These are phyloP conservation scores for Echiichthys vipera DNA, from an alignment of 2,797 vertebrate genomes.

Conservation along the genomic window DNA sequence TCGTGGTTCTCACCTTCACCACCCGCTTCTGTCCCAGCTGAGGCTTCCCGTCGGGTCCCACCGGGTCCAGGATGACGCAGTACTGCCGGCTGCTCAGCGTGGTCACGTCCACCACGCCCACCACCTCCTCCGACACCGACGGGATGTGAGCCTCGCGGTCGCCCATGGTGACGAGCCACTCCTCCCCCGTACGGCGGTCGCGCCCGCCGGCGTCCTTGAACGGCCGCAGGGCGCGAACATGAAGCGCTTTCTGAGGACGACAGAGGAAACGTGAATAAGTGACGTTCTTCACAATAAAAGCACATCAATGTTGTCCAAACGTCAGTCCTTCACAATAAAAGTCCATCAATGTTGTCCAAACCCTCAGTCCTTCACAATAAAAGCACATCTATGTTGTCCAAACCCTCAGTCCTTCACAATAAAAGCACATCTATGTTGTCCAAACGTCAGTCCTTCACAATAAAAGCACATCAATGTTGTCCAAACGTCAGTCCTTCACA, in stretches of 20 bases:
- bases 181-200: conserved; percentile 88
- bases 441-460: no score
- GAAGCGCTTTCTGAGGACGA: conserved; percentile 87
- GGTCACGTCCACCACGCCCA: conserved; percentile 88
- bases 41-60: conserved; percentile 87
- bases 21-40: conserved; percentile 92
- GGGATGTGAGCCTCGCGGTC: conserved; percentile 91
- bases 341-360: no score
- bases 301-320: no score
- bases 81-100: conserved; percentile 89
- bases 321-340: no score
- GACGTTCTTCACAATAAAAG: no score
- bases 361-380: no score
- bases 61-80: conserved; percentile 90
- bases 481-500: no score
- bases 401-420: no score
- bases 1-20: conserved; percentile 91
- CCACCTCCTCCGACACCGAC: conserved; percentile 89
- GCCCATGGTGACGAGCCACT: conserved; percentile 90
- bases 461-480: no score
- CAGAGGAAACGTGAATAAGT: neutral
- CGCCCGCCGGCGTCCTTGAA: conserved; percentile 84
- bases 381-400: no score
- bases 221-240: conserved; percentile 87
- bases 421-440: no score